phyloP scores from a whole-genome alignment of 2,797 vertebrate species.

The Rhinoraja longicauda region DNA sequence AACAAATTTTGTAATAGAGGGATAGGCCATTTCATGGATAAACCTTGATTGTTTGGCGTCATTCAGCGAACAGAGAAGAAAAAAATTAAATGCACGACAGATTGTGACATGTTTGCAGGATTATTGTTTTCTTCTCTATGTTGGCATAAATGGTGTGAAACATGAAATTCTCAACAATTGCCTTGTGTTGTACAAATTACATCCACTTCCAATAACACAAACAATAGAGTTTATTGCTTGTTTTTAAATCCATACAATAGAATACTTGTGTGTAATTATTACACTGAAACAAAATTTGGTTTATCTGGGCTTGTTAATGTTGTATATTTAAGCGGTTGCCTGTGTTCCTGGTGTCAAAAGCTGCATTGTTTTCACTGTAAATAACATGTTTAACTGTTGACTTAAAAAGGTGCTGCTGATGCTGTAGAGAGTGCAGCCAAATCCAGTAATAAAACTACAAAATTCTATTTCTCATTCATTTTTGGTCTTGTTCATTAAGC shows the following conservation, averaged over 20 bases:
- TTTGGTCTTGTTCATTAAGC: not conserved
- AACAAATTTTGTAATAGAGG: slow-evolving; percentile 48
- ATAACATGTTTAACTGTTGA: slow-evolving; percentile 66
- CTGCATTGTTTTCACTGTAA: slow-evolving; percentile 70
- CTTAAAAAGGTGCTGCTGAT: slow-evolving; percentile 73
- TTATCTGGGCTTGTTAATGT: slow-evolving; percentile 59
- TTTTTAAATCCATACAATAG: slow-evolving; percentile 59
- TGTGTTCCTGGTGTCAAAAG: slow-evolving; percentile 66
- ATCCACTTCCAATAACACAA: slow-evolving; percentile 43
- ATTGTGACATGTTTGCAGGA: slow-evolving; percentile 22
- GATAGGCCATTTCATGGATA: slow-evolving; percentile 30
- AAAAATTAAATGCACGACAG: not conserved
- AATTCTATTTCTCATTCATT: slow-evolving; percentile 52
- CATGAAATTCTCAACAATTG: slow-evolving; percentile 61
- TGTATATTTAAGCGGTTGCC: slow-evolving; percentile 70
- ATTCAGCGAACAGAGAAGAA: slow-evolving; percentile 1
- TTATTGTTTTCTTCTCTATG: slow-evolving; percentile 34
- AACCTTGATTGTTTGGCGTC: slow-evolving; percentile 10
- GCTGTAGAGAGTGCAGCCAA: slow-evolving; percentile 79
- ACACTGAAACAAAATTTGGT: slow-evolving; percentile 51
- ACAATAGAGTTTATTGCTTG: slow-evolving; percentile 52
- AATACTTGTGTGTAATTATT: slow-evolving; percentile 62
- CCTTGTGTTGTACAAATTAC: slow-evolving; percentile 62
- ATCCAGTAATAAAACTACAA: slow-evolving; percentile 74
- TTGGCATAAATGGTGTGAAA: slow-evolving; percentile 34